Conservation (phyloP, 2,888 invertebrate species). For the Agrotis segetum region DNA sequence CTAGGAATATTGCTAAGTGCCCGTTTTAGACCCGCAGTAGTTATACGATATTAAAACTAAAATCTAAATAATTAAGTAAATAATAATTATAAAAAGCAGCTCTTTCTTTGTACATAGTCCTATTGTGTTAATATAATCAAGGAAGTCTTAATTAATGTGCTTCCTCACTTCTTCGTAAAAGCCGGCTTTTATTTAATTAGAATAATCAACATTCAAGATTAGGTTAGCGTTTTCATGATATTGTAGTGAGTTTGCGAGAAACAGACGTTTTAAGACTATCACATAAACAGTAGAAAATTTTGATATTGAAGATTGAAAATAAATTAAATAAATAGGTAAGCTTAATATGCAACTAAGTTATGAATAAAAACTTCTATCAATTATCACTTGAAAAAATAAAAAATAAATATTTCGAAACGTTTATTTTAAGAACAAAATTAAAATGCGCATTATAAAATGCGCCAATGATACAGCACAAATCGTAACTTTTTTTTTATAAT, state of each 20-base stretch:
- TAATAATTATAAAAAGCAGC: constrained; percentile 3
- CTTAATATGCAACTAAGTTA: no score
- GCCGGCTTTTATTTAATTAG: constrained; percentile 11
- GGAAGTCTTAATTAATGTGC: constrained; percentile 25
- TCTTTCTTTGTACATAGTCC: constrained; percentile 16
- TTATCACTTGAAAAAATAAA: no score
- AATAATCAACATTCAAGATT: constrained; percentile 17
- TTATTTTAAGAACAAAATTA: no score
- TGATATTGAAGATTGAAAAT: no score
- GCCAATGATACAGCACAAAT: no score
- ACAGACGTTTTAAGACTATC: neutral
- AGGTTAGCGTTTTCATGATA: neutral
- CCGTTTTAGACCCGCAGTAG: neutral
- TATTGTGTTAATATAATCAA: constrained; percentile 18
- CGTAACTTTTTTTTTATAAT: no score
- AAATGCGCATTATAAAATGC: no score
- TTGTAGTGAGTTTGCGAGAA: neutral
- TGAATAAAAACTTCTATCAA: no score
- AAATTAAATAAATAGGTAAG: no score
- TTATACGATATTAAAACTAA: neutral
- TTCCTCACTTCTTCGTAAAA: constrained; percentile 6
- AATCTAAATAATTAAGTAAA: constrained; percentile 1
- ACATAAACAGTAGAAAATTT: neutral
- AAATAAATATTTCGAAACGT: no score
- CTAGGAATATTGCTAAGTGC: no score